These are phyloP conservation scores for Drosophila aldrichi DNA, from an alignment of 2,888 invertebrate genomes.

Conservation along the genomic window DNA sequence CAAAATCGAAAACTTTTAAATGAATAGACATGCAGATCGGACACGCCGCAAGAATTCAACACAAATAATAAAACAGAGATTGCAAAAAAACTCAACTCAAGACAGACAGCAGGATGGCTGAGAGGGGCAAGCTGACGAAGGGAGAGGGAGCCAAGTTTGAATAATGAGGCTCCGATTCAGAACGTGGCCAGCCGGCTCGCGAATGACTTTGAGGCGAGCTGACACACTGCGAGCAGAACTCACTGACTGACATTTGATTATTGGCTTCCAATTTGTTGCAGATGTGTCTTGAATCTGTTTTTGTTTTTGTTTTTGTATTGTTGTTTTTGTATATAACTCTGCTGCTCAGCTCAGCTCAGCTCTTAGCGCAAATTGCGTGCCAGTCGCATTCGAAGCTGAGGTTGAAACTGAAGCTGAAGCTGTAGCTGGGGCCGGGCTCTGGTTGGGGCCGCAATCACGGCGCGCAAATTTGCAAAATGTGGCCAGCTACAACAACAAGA, in stretches of 20 bases:
- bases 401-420: slow-evolving; percentile 6
- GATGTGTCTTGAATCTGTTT: slow-evolving; percentile 57
- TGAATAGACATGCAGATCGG: slow-evolving; percentile 76
- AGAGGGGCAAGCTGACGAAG: not conserved
- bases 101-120: not conserved
- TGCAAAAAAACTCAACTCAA: slow-evolving; percentile 18
- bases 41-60: slow-evolving; percentile 58
- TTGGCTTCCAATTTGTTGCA: slow-evolving; percentile 85
- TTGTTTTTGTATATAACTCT: not conserved
- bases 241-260: slow-evolving; percentile 85
- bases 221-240: slow-evolving; percentile 46
- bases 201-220: slow-evolving; percentile 43
- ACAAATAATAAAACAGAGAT: slow-evolving; percentile 34
- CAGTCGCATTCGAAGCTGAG: slow-evolving; percentile 24
- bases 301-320: not conserved
- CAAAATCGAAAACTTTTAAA: slow-evolving; percentile 66
- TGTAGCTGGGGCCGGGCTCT: slow-evolving; percentile 7
- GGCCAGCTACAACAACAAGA: slow-evolving; percentile 34
- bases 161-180: slow-evolving; percentile 68
- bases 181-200: slow-evolving; percentile 58
- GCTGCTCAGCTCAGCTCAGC: not conserved
- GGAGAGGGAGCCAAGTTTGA: slow-evolving; percentile 55
- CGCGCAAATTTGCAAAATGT: slow-evolving; percentile 67
- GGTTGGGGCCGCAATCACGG: slow-evolving; percentile 68
- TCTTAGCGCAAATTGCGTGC: slow-evolving; percentile 71